A percentile compares a stretch with the other conserved stretches of the same genome.
These are phyloP conservation scores for Sylvilagus bachmani DNA, from an alignment of 2,113 vertebrate species.

Conservation along the genomic window DNA sequence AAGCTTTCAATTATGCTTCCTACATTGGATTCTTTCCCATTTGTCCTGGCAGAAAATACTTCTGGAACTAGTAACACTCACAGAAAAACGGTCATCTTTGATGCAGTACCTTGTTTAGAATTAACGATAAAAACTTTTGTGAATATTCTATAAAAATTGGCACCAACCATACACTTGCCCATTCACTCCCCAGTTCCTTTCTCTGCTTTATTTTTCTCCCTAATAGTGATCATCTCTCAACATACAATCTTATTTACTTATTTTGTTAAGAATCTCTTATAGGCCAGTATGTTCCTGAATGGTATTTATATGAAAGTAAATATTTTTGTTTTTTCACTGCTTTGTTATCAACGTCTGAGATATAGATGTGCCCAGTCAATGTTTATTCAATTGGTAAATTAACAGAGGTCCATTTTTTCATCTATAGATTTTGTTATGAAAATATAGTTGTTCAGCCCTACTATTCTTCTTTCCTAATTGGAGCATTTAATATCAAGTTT, in stretches of 20 bases:
- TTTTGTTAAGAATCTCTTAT: neutral
- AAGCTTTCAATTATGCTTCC: neutral
- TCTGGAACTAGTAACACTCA: conserved; percentile 5
- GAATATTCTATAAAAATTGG: neutral
- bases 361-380: neutral
- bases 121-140: neutral
- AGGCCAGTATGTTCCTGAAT: neutral
- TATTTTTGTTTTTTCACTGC: neutral
- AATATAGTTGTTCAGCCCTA: neutral
- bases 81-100: neutral
- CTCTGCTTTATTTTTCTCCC: neutral
- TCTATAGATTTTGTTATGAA: neutral
- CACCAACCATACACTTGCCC: neutral
- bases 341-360: neutral
- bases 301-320: neutral
- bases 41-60: neutral
- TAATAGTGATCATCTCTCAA: neutral
- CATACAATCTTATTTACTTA: neutral
- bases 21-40: neutral
- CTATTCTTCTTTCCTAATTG: neutral
- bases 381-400: neutral
- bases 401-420: neutral
- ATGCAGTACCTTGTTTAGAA: neutral
- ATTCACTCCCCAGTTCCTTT: neutral
- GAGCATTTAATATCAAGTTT: neutral